phyloP scores from a whole-genome alignment of 2,113 vertebrate species.

The Poeciliopsis occidentalis region DNA sequence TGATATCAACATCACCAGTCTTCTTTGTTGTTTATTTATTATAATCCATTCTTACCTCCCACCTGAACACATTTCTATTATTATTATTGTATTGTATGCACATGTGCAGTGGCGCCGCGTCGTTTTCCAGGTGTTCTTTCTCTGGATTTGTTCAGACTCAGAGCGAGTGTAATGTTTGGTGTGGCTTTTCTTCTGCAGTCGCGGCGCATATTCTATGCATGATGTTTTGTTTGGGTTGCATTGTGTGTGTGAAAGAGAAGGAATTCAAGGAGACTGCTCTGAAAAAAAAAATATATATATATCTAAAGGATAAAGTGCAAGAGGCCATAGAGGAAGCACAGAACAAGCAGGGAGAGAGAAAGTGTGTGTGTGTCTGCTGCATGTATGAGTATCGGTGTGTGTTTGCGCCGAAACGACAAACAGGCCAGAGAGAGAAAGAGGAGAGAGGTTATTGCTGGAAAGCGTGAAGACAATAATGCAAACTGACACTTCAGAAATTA shows the following conservation, averaged over 20 bases:
- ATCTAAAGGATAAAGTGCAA: conserved; percentile 29
- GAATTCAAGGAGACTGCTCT: conserved; percentile 37
- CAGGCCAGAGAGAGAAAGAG: conserved; percentile 49
- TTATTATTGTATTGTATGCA: neutral
- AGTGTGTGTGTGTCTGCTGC: conserved; percentile 7
- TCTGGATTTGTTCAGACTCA: neutral
- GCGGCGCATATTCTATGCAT: neutral
- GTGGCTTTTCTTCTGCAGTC: neutral
- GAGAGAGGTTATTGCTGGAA: conserved; percentile 88
- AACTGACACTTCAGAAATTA: conserved; percentile 99
- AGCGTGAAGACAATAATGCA: conserved; percentile 99
- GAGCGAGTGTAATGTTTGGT: neutral
- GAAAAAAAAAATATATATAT: conserved; percentile 6
- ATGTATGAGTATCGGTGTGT: conserved; percentile 31
- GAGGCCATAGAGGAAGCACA: conserved; percentile 6
- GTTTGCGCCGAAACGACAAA: conserved; percentile 22
- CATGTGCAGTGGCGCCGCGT: neutral
- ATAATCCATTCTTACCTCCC: neutral
- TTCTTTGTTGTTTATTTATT: neutral
- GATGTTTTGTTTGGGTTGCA: conserved; percentile 32
- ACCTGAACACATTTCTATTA: neutral
- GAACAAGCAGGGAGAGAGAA: neutral
- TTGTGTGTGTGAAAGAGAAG: conserved; percentile 22
- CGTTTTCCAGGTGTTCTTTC: neutral
- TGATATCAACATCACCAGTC: neutral